These are phyloP conservation scores for Stercorarius parasiticus DNA, from an alignment of 2,113 vertebrate genomes.

Conservation along the genomic window DNA sequence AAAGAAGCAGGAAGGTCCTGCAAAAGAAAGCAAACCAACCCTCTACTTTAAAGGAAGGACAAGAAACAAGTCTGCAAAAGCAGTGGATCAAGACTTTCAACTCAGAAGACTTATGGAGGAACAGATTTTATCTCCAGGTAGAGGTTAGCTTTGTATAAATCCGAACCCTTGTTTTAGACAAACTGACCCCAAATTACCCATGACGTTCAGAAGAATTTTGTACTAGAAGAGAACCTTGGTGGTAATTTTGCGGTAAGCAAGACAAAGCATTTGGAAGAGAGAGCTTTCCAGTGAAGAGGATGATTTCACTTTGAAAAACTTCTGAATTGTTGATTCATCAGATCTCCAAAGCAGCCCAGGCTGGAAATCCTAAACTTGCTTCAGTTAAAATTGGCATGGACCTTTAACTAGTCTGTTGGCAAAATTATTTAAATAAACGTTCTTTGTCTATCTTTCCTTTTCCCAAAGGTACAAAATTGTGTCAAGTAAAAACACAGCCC, in stretches of 20 bases:
- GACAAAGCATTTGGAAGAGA: neutral
- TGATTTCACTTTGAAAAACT: neutral
- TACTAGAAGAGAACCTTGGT: neutral
- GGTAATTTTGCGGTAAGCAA: neutral
- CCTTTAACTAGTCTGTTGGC: neutral
- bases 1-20: neutral
- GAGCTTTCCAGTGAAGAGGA: neutral
- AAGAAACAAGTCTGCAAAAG: neutral
- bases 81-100: neutral
- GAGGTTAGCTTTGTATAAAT: neutral
- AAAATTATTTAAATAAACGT: neutral
- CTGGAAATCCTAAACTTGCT: neutral
- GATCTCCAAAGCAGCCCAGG: neutral
- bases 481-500: neutral
- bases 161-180: constrained; percentile 1
- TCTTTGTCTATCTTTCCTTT: neutral
- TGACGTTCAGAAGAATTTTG: neutral
- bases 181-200: neutral
- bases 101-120: neutral
- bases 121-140: constrained; percentile 24
- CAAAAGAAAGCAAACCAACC: neutral
- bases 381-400: accelerated
- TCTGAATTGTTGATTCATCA: neutral
- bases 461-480: neutral
- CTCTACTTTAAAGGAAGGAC: neutral